These are phyloP conservation scores for Apotomis capreana DNA, from an alignment of 2,888 invertebrate genomes.

Conservation along the genomic window DNA sequence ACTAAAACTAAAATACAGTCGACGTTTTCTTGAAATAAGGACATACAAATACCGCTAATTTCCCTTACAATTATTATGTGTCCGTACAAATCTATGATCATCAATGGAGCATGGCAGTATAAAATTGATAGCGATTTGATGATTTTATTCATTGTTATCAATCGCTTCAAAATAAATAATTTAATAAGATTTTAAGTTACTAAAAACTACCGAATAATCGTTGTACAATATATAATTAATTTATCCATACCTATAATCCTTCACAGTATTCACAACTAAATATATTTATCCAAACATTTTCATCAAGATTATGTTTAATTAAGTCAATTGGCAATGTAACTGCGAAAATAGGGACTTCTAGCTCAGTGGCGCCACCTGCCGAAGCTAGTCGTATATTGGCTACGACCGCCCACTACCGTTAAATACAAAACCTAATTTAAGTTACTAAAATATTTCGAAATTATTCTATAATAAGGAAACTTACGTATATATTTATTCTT, in stretches of 20 bases:
- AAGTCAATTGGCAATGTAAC: too few relatives aligned
- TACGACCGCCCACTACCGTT: slow-evolving; percentile 52
- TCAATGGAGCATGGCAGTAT: too few relatives aligned
- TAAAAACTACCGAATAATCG: slow-evolving; percentile 7
- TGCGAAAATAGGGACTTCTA: neutral
- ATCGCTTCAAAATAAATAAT: slow-evolving; percentile 19
- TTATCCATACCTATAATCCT: neutral
- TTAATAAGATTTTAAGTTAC: neutral
- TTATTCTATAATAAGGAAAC: slow-evolving; percentile 63
- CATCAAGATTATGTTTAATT: too few relatives aligned
- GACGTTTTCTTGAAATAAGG: neutral
- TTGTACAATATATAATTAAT: slow-evolving; percentile 11
- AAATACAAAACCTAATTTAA: slow-evolving; percentile 61
- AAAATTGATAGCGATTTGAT: too few relatives aligned
- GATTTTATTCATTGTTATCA: neutral
- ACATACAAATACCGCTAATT: neutral
- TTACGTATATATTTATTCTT: slow-evolving; percentile 68
- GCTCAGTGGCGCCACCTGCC: slow-evolving; percentile 16
- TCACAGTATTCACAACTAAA: too few relatives aligned
- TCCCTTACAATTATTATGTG: neutral
- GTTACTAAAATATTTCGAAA: slow-evolving; percentile 65
- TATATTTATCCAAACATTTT: too few relatives aligned
- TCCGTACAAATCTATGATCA: neutral
- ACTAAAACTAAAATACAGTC: too few relatives aligned
- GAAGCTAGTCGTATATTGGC: slow-evolving; percentile 20